Evolutionary conservation across 2,797 vertebrate genomes (phyloP), one percentile per base, ranked within the genome.

Genomic region (Centroberyx gerrardi): DNA sequence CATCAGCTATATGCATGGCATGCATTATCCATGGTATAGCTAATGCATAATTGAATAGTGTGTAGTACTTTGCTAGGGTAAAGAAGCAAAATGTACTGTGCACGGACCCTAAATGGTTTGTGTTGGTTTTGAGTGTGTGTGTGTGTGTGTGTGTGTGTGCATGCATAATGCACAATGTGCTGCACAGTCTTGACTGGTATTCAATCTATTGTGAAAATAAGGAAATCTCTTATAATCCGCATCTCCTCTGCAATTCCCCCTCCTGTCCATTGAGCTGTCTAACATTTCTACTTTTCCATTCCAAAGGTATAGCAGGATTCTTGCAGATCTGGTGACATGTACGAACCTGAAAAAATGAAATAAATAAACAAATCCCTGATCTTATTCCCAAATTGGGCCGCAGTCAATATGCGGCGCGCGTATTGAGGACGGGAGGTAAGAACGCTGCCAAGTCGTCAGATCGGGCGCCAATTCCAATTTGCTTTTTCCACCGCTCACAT

Each of bases 21-120:
- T 92, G 78, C 91, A 92, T 94, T 88, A 92, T 90, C 92, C 80
- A 92, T 88, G 72, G 63, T 67, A 80, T 55, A 74, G 69, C n/a
- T 62, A 76, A 90, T 91, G 69, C 77, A 91, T 88, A 80, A 88
- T 77, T 81, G 70, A 92, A 84, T 83, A 76, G 68, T 36, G 73
- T 72, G 81, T 81, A 31, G 54, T 70, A 78, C 29, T 36, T 49
- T n/a, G 38, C 61, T n/a, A 65, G 33, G 49, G 80, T 69, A 72
- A 83, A 61, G 67, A 75, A 62, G 78, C 68, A 71, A 87, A 83
- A 82, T 61, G 76, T 48, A 44, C 65, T 14, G 38, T 67, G 77
- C 40, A 72, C 68, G 77, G 67, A 69, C 54, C 63, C 58, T 76
- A 79, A 84, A 83, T 68, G 77, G 54, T 76, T 83, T 44, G n/a